These are phyloP conservation scores for Condylostylus longicornis DNA, from an alignment of 1,140 invertebrate species.

Conservation along the genomic window DNA sequence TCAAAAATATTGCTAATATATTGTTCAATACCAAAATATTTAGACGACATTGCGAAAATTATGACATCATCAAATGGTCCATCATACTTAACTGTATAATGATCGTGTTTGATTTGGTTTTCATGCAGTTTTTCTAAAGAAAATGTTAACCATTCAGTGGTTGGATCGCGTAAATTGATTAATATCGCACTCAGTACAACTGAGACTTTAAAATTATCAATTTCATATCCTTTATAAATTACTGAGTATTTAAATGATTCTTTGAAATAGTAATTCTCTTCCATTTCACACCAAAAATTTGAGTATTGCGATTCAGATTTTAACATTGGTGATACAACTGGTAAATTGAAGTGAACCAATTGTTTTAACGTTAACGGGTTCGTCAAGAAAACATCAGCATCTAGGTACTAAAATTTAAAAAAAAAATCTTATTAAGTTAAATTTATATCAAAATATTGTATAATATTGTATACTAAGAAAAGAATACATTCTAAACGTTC, in stretches of 20 bases:
- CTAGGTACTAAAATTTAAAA: conserved; percentile 78
- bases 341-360: conserved; percentile 49
- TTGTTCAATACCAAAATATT: conserved; percentile 49
- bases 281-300: conserved; percentile 93
- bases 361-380: conserved; percentile 50
- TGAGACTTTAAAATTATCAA: conserved; percentile 70
- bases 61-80: conserved; percentile 90
- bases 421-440: too few relatives aligned
- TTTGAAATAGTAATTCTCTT: conserved; percentile 71
- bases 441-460: too few relatives aligned
- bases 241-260: conserved; percentile 74
- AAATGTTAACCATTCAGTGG: conserved; percentile 62
- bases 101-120: conserved; percentile 12
- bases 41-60: conserved; percentile 76
- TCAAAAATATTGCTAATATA: conserved; percentile 64
- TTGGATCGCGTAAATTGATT: conserved; percentile 50
- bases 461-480: too few relatives aligned
- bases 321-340: conserved; percentile 71
- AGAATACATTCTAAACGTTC: too few relatives aligned
- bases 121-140: conserved; percentile 41
- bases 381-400: conserved; percentile 75
- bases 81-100: too few relatives aligned
- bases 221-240: conserved; percentile 55
- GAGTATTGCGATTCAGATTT: conserved; percentile 77
- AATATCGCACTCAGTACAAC: conserved; percentile 86